Evolutionary conservation across 64 coral and sea anemone species (phyloP).

Genomic region (Astreopora myriophthalma): DNA sequence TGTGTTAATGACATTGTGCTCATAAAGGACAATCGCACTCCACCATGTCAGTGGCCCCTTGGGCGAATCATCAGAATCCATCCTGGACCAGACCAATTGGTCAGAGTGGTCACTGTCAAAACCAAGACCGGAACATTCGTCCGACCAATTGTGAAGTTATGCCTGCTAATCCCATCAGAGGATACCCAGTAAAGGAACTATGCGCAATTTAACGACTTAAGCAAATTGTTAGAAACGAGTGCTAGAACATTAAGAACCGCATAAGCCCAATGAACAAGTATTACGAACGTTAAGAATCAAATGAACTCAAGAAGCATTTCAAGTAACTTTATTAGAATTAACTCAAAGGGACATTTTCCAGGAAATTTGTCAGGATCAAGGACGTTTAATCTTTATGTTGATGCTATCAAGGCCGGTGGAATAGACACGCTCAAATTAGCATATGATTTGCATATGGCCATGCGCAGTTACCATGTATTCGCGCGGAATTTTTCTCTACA

Average conservation of each 20-base stretch:
- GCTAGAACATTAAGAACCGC: background rate
- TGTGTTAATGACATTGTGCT: constrained; percentile 34
- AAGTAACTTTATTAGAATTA: background rate
- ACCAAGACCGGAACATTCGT: constrained; percentile 8
- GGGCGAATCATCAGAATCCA: constrained; percentile 41
- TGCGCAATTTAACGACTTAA: background rate
- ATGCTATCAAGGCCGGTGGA: background rate
- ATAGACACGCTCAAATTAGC: background rate
- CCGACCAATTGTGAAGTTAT: constrained; percentile 54
- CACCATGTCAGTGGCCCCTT: constrained; percentile 39
- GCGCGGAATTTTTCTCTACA: too few relatives aligned
- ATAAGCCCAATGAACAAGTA: background rate
- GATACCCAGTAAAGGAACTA: background rate
- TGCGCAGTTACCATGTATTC: too few relatives aligned
- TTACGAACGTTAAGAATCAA: background rate
- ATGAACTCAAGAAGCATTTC: background rate
- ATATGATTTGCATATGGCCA: too few relatives aligned
- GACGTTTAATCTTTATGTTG: background rate
- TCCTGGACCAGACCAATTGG: constrained; percentile 31
- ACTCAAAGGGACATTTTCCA: background rate
- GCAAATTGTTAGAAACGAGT: background rate
- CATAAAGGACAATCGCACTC: constrained; percentile 39
- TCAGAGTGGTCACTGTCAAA: constrained; percentile 60
- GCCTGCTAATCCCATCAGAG: background rate
- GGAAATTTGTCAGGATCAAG: background rate